phyloP scores from a whole-genome alignment of 2,888 invertebrate species.

The Synergus laeviventris region DNA sequence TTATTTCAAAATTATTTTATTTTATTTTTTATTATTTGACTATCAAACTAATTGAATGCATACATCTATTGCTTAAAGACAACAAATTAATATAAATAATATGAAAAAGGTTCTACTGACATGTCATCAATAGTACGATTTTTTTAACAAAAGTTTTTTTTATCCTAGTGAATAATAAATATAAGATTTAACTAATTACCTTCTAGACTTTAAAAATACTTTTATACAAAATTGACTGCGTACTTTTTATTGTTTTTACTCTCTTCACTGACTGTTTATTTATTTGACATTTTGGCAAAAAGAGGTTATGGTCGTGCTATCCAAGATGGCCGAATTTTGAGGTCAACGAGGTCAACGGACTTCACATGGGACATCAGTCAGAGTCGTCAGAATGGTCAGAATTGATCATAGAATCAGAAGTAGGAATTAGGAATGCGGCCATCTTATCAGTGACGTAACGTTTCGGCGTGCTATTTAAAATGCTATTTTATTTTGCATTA shows the following conservation, averaged over 20 bases:
- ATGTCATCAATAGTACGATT: neutral
- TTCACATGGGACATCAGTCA: no score
- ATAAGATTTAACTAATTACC: neutral
- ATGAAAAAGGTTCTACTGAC: neutral
- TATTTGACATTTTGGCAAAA: neutral
- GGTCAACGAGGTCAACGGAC: no score
- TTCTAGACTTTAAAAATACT: neutral
- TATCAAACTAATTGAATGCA: neutral
- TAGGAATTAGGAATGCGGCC: no score
- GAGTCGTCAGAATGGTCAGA: no score
- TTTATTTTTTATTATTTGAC: neutral
- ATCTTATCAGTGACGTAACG: no score
- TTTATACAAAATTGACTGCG: neutral
- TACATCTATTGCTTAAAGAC: neutral
- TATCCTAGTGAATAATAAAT: neutral
- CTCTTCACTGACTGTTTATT: neutral
- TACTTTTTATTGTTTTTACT: neutral
- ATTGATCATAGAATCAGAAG: no score
- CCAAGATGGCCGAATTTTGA: no score
- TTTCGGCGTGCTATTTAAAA: no score
- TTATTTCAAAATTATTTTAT: neutral
- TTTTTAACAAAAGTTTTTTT: neutral
- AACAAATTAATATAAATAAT: neutral
- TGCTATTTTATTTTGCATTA: no score
- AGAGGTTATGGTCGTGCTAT: neutral